These are phyloP conservation scores for Macaca nemestrina DNA, from an alignment of 2,113 vertebrate genomes.

Conservation along the genomic window DNA sequence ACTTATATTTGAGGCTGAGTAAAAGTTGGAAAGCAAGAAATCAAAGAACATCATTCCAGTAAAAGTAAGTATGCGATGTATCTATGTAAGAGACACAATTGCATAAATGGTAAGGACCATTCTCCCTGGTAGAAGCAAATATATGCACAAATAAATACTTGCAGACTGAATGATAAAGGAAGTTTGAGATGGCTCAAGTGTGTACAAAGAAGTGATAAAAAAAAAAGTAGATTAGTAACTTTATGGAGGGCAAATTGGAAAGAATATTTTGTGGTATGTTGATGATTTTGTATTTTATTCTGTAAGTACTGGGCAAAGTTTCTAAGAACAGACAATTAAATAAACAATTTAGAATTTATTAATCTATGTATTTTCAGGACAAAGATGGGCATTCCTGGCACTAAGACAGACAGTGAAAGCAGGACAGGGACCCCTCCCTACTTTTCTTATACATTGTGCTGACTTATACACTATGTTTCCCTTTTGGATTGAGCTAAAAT, in stretches of 20 bases:
- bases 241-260: neutral
- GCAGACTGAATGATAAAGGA: neutral
- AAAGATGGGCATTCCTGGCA: neutral
- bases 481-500: no score
- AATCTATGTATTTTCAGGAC: slow-evolving; percentile 10
- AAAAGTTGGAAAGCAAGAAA: neutral
- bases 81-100: neutral
- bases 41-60: neutral
- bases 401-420: no score
- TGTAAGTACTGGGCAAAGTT: neutral
- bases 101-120: neutral
- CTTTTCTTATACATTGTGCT: no score
- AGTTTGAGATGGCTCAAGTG: neutral
- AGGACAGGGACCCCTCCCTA: no score
- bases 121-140: neutral
- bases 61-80: neutral
- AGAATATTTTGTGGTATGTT: neutral
- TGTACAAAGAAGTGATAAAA: fast-evolving
- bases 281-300: neutral
- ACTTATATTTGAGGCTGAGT: neutral
- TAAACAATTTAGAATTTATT: neutral
- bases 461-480: no score
- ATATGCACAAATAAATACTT: neutral
- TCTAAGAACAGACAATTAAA: neutral
- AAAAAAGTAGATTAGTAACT: neutral